Percentiles rank a stretch among this genome's conserved stretches.
These are phyloP conservation scores for Coelinius sp. DNA, from an alignment of 2,888 invertebrate species.

Conservation along the genomic window DNA sequence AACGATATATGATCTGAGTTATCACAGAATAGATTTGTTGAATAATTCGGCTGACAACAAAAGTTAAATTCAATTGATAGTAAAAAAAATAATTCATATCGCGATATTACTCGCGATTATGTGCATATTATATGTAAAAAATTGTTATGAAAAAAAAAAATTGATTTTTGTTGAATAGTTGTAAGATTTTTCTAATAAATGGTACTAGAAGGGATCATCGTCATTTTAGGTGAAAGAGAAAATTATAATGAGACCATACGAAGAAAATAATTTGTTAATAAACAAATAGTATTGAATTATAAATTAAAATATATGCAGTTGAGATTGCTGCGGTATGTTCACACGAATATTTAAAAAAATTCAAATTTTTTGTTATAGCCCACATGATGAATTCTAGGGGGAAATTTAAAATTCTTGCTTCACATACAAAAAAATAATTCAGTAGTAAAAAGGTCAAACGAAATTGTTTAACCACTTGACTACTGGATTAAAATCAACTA, in stretches of 20 bases:
- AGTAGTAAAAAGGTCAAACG: neutral
- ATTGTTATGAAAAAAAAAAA: slow-evolving; percentile 61
- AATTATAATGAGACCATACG: slow-evolving; percentile 27
- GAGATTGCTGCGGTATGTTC: neutral
- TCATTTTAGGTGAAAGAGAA: slow-evolving; percentile 41
- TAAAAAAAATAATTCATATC: slow-evolving; percentile 35
- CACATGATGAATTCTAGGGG: neutral
- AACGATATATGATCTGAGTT: neutral
- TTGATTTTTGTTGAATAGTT: slow-evolving; percentile 69
- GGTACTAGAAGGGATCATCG: slow-evolving; percentile 63
- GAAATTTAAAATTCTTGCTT: no score
- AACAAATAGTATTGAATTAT: slow-evolving; percentile 11
- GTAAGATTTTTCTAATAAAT: slow-evolving; percentile 67
- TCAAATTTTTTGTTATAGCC: neutral
- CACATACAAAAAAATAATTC: neutral
- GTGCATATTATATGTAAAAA: slow-evolving; percentile 51
- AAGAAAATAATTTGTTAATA: neutral
- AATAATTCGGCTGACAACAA: neutral
- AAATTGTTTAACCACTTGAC: no score
- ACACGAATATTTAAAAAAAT: neutral
- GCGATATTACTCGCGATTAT: slow-evolving; percentile 27
- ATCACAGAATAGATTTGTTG: slow-evolving; percentile 5
- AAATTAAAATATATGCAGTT: slow-evolving; percentile 30
- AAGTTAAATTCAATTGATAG: slow-evolving; percentile 26
- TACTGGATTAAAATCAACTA: no score